phyloP scores from a whole-genome alignment of 2,113 vertebrate species.

The Lophotis ruficrista region DNA sequence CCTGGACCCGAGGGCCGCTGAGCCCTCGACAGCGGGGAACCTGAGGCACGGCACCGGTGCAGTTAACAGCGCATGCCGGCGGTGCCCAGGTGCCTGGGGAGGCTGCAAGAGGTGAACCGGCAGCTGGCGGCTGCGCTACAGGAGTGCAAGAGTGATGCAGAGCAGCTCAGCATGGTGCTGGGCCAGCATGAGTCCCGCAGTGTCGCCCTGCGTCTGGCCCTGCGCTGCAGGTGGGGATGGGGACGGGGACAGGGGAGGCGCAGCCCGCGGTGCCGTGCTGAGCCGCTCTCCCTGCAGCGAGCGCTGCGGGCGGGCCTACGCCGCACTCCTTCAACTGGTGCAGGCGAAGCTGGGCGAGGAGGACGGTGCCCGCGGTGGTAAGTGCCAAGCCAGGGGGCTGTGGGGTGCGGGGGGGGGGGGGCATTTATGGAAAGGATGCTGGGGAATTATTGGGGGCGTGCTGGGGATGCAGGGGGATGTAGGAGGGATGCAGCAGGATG shows the following conservation, averaged over 20 bases:
- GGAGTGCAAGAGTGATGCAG: constrained; percentile 79
- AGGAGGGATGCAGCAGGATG: not conserved
- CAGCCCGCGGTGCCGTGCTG: not conserved
- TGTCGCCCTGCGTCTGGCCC: constrained; percentile 82
- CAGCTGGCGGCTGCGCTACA: constrained; percentile 80
- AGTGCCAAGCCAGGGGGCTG: not conserved
- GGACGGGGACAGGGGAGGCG: too few relatives aligned
- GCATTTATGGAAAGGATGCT: too few relatives aligned
- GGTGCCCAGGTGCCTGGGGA: constrained; percentile 76
- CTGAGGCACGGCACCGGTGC: not conserved
- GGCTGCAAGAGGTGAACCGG: constrained; percentile 83
- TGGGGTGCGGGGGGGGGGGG: too few relatives aligned
- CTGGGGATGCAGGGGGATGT: not conserved
- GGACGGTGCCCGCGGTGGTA: not conserved
- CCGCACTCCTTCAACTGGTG: constrained; percentile 75
- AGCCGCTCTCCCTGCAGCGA: constrained; percentile 76
- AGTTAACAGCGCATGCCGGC: not conserved
- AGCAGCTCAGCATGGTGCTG: constrained; percentile 81
- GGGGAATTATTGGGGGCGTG: too few relatives aligned
- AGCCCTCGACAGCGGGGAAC: not conserved
- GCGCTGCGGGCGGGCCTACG: constrained; percentile 81
- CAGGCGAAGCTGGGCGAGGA: constrained; percentile 32
- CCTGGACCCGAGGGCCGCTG: not conserved
- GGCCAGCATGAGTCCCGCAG: constrained; percentile 79
- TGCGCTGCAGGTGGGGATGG: constrained; percentile 80